phyloP scores from a whole-genome alignment of 2,113 vertebrate species.

The Cyphomyrus plagiostoma region DNA sequence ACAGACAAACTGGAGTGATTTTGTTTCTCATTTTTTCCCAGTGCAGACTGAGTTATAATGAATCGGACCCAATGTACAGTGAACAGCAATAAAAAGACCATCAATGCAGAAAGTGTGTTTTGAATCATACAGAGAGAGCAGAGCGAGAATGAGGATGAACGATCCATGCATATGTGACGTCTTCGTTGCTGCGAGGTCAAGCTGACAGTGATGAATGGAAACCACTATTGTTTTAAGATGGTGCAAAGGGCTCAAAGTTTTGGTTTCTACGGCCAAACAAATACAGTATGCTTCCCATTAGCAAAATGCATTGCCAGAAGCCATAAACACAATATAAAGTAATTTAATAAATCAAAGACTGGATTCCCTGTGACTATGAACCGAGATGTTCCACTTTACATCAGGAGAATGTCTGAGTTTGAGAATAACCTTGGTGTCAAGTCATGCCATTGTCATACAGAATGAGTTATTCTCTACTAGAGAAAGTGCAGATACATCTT shows the following conservation, averaged over 20 bases:
- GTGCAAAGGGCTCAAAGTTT: neutral
- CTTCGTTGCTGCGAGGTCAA: neutral
- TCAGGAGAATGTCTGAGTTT: neutral
- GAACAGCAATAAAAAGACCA: constrained; percentile 3
- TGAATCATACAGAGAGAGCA: neutral
- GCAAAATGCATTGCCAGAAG: neutral
- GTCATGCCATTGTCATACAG: neutral
- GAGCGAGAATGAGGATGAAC: neutral
- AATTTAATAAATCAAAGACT: neutral
- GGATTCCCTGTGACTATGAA: neutral
- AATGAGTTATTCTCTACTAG: neutral
- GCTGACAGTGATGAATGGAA: neutral
- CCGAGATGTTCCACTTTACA: neutral
- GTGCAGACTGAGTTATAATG: neutral
- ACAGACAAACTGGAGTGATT: neutral
- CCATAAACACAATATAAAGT: neutral
- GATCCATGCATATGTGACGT: neutral
- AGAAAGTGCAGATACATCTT: neutral
- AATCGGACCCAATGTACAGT: neutral
- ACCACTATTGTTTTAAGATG: neutral
- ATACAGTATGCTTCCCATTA: neutral
- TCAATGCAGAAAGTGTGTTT: neutral
- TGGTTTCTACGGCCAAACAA: neutral
- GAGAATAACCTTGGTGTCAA: neutral
- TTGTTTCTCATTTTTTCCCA: neutral